Percentiles rank a stretch among this genome's conserved stretches.
Conservation (phyloP, 2,113 vertebrate species). For the Bungarus multicinctus region DNA sequence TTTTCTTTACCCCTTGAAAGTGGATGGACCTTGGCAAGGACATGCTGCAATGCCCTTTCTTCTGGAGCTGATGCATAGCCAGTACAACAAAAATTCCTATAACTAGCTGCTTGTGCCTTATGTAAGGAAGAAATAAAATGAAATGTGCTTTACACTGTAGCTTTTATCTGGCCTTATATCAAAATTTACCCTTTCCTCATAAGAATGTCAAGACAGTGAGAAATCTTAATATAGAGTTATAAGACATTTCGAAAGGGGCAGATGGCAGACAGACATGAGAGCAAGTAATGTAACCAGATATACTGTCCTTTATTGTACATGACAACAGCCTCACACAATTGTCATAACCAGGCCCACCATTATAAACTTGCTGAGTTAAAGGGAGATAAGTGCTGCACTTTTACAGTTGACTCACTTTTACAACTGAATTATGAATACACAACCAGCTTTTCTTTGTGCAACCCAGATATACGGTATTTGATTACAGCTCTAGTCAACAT, state of each 20-base stretch:
- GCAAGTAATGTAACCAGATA: background rate
- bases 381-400: background rate
- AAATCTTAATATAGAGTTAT: background rate
- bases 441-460: background rate
- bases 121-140: background rate
- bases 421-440: background rate
- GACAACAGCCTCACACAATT: background rate
- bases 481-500: background rate
- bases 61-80: background rate
- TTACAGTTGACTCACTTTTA: background rate
- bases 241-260: background rate
- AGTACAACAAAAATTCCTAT: background rate
- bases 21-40: background rate
- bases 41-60: background rate
- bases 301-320: constrained; percentile 16
- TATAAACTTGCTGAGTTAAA: background rate
- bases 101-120: background rate
- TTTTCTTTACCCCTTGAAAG: background rate
- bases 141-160: background rate
- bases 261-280: background rate
- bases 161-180: background rate
- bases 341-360: background rate
- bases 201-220: background rate
- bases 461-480: background rate
- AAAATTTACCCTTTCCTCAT: background rate